Percentiles rank a stretch among this genome's conserved stretches.
Conservation (phyloP, 2,797 vertebrate genomes). For the Pempheris klunzingeri region DNA sequence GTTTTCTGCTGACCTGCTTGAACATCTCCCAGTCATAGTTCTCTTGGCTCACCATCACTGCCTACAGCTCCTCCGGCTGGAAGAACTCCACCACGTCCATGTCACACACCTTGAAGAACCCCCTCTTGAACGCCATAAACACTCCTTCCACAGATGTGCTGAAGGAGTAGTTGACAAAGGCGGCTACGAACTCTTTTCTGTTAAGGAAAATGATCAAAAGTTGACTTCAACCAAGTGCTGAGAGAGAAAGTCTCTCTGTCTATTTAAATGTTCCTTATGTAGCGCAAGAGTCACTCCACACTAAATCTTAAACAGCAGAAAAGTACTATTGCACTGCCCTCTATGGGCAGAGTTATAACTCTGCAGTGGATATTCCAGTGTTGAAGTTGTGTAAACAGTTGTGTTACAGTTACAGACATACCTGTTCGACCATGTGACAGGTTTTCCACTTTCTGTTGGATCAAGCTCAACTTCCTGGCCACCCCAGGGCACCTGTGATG, state of each 20-base stretch:
- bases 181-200: conserved; percentile 90
- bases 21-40: conserved; percentile 94
- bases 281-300: background rate
- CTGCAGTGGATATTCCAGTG: background rate
- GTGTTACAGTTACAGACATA: conserved; percentile 45
- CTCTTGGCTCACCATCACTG: conserved; percentile 93
- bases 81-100: conserved; percentile 91
- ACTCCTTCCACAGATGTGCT: conserved; percentile 90
- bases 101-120: conserved; percentile 95
- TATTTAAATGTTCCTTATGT: background rate
- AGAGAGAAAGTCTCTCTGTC: no score
- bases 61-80: conserved; percentile 93
- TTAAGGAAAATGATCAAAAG: background rate
- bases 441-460: conserved; percentile 72
- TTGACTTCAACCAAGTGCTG: background rate
- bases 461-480: conserved; percentile 74
- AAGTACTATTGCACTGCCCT: background rate
- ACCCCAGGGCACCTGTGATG: conserved; percentile 72
- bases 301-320: background rate
- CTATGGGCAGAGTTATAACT: background rate
- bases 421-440: conserved; percentile 81
- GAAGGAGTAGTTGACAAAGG: conserved; percentile 90
- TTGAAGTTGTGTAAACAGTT: no score
- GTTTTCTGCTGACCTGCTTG: conserved; percentile 87
- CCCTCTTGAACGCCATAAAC: conserved; percentile 90